These are phyloP conservation scores for Drosophila aff. DNA, from an alignment of 1,140 invertebrate species.

Conservation along the genomic window DNA sequence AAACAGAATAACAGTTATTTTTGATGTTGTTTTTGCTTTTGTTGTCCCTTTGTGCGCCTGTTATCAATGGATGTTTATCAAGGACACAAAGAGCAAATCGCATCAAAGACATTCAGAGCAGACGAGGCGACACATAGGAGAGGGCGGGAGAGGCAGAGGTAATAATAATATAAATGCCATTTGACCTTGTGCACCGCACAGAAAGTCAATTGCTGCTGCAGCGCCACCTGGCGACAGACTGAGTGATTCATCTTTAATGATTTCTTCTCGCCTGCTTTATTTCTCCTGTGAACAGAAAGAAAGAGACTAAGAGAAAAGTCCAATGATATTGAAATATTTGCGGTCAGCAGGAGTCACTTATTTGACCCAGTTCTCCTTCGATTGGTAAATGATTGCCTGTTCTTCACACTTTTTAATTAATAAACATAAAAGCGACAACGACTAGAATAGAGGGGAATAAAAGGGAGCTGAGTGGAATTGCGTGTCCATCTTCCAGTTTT, in stretches of 20 bases:
- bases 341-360: constrained; percentile 2
- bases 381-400: constrained; percentile 46
- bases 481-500: constrained; percentile 53
- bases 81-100: constrained; percentile 40
- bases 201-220: constrained; percentile 60
- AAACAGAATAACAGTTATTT: constrained; percentile 15
- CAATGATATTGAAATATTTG: constrained; percentile 33
- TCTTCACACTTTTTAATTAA: constrained; percentile 58
- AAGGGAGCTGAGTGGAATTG: constrained; percentile 21
- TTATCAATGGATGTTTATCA: constrained; percentile 68
- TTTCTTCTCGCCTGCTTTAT: constrained; percentile 21
- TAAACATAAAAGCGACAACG: constrained; percentile 38
- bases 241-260: constrained; percentile 33
- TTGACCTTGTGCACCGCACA: constrained; percentile 64
- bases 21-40: constrained; percentile 3
- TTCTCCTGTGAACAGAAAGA: constrained; percentile 12
- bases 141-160: background rate
- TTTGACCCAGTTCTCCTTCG: constrained; percentile 55
- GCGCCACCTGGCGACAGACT: constrained; percentile 29
- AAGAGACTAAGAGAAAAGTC: background rate
- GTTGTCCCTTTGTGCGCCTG: constrained; percentile 43
- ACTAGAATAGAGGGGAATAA: constrained; percentile 5
- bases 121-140: constrained; percentile 18
- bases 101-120: constrained; percentile 64
- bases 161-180: constrained; percentile 63